Evolutionary conservation across 1,140 invertebrate genomes (phyloP).

Genomic region (Procambarus clarkii): DNA sequence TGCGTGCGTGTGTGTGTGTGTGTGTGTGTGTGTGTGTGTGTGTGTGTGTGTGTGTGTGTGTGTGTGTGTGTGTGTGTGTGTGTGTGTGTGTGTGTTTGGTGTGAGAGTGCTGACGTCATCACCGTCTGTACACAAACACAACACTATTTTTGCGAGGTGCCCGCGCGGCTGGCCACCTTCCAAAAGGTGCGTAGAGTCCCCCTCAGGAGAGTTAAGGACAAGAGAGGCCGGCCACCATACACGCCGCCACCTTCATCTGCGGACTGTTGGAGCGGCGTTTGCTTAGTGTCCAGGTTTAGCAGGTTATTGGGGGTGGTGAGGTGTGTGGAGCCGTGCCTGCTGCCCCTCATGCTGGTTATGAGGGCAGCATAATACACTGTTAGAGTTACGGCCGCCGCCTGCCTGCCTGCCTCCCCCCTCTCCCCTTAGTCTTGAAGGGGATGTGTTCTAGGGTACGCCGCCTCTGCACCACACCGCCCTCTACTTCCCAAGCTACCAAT

Average conservation of each 20-base stretch:
- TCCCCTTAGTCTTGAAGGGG: not conserved
- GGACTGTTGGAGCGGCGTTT: not conserved
- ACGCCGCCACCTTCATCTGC: not conserved
- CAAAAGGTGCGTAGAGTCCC: not conserved
- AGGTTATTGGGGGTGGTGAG: not conserved
- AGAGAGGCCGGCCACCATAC: not conserved
- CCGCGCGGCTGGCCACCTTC: not conserved
- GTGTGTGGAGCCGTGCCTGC: too few species aligned
- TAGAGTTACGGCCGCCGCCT: not conserved
- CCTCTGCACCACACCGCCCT: not conserved
- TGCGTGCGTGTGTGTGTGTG: too few species aligned
- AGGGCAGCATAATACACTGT: not conserved
- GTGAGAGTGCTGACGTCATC: not conserved
- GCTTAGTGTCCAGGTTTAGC: not conserved
- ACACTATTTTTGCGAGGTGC: not conserved
- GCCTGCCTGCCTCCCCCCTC: too few species aligned
- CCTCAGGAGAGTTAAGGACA: too few species aligned
- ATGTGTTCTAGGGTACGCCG: not conserved
- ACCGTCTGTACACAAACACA: not conserved
- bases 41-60: not conserved
- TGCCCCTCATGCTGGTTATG: too few species aligned
- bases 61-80: not conserved
- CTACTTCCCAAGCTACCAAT: not conserved
- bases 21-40: not conserved
- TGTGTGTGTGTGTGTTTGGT: too few species aligned